Conservation (phyloP, 2,797 vertebrate species). For the Cercopithecus mitis region DNA sequence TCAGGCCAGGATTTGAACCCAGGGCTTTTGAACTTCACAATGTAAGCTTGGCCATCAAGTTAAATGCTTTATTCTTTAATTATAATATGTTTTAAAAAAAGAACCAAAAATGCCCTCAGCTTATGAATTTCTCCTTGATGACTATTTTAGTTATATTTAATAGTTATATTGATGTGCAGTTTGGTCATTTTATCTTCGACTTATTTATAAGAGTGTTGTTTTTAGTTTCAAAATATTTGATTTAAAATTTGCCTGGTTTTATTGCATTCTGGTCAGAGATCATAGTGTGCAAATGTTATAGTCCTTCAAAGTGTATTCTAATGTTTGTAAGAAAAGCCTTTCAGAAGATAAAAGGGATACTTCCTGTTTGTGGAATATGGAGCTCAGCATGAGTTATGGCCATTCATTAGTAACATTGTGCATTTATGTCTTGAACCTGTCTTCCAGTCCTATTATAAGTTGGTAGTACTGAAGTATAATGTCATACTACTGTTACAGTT, state of each 20-base stretch:
- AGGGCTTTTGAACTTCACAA: background rate
- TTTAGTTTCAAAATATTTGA: background rate
- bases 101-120: background rate
- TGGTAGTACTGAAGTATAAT: background rate
- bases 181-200: conserved; percentile 15
- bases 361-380: background rate
- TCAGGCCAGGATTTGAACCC: background rate
- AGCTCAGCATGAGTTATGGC: background rate
- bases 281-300: background rate
- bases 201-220: background rate
- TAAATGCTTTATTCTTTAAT: background rate
- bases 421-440: background rate
- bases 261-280: background rate
- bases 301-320: background rate
- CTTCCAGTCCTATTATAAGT: background rate
- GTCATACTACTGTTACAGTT: background rate
- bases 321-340: background rate
- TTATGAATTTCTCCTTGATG: background rate
- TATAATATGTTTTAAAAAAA: background rate
- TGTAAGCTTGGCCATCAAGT: background rate
- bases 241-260: background rate
- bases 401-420: background rate
- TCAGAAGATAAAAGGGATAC: background rate
- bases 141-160: background rate
- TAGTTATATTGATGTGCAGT: background rate